Evolutionary conservation across 2,888 invertebrate species (phyloP), one percentile per base, ranked within the genome.

Genomic region (Scaptomyza flava): DNA sequence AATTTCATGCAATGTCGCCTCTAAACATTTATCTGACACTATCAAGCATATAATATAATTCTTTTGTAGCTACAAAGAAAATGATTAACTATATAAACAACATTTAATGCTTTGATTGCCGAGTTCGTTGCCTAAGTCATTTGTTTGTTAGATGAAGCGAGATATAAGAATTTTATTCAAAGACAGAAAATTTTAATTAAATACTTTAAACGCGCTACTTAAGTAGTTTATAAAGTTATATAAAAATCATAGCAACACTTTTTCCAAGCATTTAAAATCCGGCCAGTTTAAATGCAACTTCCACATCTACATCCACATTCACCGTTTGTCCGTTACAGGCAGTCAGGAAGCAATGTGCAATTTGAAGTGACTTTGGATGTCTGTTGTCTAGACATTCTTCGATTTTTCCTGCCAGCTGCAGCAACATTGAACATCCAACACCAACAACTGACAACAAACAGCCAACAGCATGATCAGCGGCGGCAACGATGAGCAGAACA

Each of bases 311-410:
- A 61, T 56, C 56, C 57, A 72, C 59, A 61, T 45, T 65, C 65
- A 76, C 54, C 65, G 68, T 45, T 72, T 31, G 73, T 61, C 79
- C 75, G 79, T 58, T 75, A 58, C 43, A 61, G 61, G 56, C 77
- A 76, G 82, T 83, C 82, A 89, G 89, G 89, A 89, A 83, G 85
- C 89, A 89, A 87, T 84, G 87, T 87, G 87, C 87, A 87, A 87
- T 74, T 56, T 82, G 85, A 82, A 82, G 87, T 89, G 81, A 88
- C 83, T 81, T 82, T 86, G 81, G 89, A 87, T 81, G 81, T 81
- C 89, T 88, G 81, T 73, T 87, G 81, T 81, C 81, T 81, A 81
- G 81, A 88, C 81, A 87, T 84, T 83, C 85, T 87, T 83, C 77
- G 87, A 80, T 86, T 82, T 85, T 77, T 83, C 75, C 82, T 75